Conservation (phyloP, 37 sponge, comb jelly and placozoan genomes). For the Ianthella basta region DNA sequence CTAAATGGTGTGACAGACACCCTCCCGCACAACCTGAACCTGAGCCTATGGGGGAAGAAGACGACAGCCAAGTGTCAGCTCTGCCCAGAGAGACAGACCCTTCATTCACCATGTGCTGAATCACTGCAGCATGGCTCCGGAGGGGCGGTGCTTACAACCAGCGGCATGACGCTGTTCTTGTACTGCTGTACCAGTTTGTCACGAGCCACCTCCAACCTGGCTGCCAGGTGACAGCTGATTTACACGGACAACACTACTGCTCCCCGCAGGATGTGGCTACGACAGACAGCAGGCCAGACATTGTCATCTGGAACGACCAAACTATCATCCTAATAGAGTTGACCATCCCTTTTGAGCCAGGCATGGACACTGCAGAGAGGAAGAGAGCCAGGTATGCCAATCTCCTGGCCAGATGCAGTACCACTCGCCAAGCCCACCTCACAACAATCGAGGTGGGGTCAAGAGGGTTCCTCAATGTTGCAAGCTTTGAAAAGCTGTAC, state of each 20-base stretch:
- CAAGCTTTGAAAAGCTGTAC: background rate
- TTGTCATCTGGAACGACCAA: background rate
- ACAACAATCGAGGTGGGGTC: background rate
- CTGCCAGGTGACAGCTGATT: background rate
- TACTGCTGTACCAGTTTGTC: background rate
- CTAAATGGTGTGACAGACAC: conserved; percentile 22
- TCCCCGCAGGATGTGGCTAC: background rate
- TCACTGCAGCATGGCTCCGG: background rate
- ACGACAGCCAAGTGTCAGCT: background rate
- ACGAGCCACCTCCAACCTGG: background rate
- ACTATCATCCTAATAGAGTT: background rate
- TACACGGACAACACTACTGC: background rate
- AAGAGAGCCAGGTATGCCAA: background rate
- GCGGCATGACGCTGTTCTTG: conserved; percentile 24
- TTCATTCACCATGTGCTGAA: background rate
- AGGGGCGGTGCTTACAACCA: conserved; percentile 28
- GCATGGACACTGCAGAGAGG: background rate
- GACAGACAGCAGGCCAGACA: background rate
- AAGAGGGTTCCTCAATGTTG: background rate
- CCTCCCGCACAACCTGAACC: conserved; percentile 30
- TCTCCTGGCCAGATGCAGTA: background rate
- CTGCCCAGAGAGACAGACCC: background rate
- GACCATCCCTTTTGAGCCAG: conserved; percentile 2
- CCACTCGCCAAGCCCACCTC: background rate
- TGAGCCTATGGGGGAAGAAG: conserved; percentile 13